Conservation (phyloP, 2,113 vertebrate species). For the Catharus bicknelli region DNA sequence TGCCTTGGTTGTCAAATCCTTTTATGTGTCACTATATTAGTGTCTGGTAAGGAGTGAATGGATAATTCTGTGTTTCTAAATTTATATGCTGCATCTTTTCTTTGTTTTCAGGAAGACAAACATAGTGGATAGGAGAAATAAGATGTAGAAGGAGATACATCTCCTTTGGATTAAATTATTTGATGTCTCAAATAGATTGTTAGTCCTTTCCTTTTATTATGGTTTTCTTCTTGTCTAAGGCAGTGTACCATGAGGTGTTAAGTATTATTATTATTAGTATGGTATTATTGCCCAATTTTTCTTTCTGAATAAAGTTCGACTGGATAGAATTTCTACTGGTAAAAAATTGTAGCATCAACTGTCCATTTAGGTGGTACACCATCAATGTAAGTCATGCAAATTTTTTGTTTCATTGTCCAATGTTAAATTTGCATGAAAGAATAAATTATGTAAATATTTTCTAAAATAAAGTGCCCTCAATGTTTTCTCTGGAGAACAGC, state of each 20-base stretch:
- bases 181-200: not conserved
- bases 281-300: not conserved
- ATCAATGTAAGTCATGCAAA: not conserved
- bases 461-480: not conserved
- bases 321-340: not conserved
- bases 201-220: not conserved
- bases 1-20: not conserved
- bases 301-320: not conserved
- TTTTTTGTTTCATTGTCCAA: not conserved
- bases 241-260: not conserved
- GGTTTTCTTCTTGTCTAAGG: not conserved
- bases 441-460: not conserved
- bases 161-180: not conserved
- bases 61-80: not conserved
- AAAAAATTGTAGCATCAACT: not conserved
- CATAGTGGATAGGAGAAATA: not conserved
- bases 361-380: not conserved
- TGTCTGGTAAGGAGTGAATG: not conserved
- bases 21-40: not conserved
- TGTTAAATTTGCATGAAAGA: not conserved
- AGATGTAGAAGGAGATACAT: not conserved
- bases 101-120: not conserved
- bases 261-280: not conserved
- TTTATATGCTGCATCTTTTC: not conserved
- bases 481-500: not conserved